These are phyloP conservation scores for Clostera curtula DNA, from an alignment of 2,888 invertebrate species.

Conservation along the genomic window DNA sequence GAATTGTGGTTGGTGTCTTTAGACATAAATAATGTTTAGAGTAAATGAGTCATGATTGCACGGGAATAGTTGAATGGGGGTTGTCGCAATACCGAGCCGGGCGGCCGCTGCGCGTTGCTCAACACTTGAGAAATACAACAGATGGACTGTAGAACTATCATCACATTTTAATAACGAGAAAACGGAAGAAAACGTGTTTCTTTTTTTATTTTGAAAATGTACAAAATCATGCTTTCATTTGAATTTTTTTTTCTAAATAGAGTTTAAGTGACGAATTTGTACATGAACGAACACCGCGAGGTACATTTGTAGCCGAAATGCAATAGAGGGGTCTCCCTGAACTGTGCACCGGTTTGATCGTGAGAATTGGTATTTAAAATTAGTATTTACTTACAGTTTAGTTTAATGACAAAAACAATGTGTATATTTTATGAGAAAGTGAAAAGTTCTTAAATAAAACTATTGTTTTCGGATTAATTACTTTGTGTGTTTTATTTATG, in stretches of 20 bases:
- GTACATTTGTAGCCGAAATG: slow-evolving; percentile 35
- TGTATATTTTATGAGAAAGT: slow-evolving; percentile 76
- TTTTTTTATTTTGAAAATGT: slow-evolving; percentile 65
- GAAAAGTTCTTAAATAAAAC: slow-evolving; percentile 75
- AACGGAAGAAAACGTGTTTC: slow-evolving; percentile 49
- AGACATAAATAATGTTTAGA: too few species aligned
- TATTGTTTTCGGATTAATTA: slow-evolving; percentile 75
- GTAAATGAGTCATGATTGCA: neutral
- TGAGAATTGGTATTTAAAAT: slow-evolving; percentile 73
- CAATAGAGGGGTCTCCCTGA: slow-evolving; percentile 41
- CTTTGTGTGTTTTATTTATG: slow-evolving; percentile 63
- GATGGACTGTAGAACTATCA: slow-evolving; percentile 68
- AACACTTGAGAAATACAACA: slow-evolving; percentile 56
- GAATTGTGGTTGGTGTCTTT: too few species aligned
- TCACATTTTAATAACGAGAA: slow-evolving; percentile 64
- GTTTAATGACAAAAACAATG: slow-evolving; percentile 75
- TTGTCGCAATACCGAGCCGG: slow-evolving; percentile 29
- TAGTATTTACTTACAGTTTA: slow-evolving; percentile 75
- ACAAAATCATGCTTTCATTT: slow-evolving; percentile 72
- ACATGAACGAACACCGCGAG: slow-evolving; percentile 52
- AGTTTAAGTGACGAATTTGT: slow-evolving; percentile 66
- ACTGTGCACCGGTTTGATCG: slow-evolving; percentile 47
- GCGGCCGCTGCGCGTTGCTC: slow-evolving; percentile 25
- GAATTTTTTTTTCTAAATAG: slow-evolving; percentile 66
- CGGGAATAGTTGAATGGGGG: slow-evolving; percentile 5